Evolutionary conservation across 2,113 vertebrate species (phyloP).

Genomic region (Rutilus rutilus): DNA sequence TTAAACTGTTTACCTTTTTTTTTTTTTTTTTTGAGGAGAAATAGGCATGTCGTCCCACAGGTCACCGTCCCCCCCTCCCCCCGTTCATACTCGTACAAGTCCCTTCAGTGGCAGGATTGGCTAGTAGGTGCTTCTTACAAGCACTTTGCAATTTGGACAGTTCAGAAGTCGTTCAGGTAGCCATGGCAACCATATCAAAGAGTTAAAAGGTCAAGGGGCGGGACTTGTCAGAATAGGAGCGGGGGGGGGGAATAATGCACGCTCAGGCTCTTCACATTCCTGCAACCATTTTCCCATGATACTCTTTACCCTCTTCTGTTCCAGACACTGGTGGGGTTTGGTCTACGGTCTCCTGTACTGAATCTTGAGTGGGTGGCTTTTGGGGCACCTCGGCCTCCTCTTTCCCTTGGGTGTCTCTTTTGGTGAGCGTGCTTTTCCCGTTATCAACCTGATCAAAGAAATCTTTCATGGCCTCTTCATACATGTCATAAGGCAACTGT

Average conservation of each 20-base stretch:
- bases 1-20: slow-evolving; percentile 59
- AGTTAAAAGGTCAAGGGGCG: slow-evolving; percentile 5
- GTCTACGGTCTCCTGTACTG: slow-evolving; percentile 81
- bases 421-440: slow-evolving; percentile 72
- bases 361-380: slow-evolving; percentile 82
- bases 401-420: slow-evolving; percentile 75
- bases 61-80: not conserved
- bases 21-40: slow-evolving; percentile 63
- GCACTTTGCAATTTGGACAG: slow-evolving; percentile 13
- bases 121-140: slow-evolving; percentile 8
- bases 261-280: slow-evolving; percentile 78
- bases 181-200: slow-evolving; percentile 17
- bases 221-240: slow-evolving; percentile 14
- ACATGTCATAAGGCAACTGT: slow-evolving; percentile 81
- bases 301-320: slow-evolving; percentile 80
- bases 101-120: slow-evolving; percentile 4
- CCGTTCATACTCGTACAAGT: not conserved
- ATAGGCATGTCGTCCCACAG: slow-evolving; percentile 70
- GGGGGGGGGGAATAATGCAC: not conserved
- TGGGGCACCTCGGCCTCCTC: slow-evolving; percentile 73
- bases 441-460: slow-evolving; percentile 79
- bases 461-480: slow-evolving; percentile 86
- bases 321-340: slow-evolving; percentile 84
- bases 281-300: slow-evolving; percentile 82
- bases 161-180: slow-evolving; percentile 15